Evolutionary conservation across 2,797 vertebrate genomes (phyloP).

Genomic region (Cossypha niveicapilla): DNA sequence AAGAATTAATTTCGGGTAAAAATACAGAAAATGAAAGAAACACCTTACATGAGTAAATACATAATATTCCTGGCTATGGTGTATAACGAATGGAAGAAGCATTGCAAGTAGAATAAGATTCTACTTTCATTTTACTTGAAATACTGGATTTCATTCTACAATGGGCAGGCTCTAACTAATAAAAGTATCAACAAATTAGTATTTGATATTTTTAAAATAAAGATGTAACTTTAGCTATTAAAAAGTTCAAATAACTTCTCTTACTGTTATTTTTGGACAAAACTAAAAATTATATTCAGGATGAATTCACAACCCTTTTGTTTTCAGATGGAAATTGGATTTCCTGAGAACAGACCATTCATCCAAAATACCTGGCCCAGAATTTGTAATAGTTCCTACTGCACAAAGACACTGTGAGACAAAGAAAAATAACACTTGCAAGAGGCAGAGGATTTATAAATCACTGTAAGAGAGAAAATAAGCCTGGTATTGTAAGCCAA

Average conservation of each 20-base stretch:
- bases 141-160: neutral
- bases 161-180: neutral
- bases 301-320: neutral
- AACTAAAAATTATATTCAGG: neutral
- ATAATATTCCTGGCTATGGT: neutral
- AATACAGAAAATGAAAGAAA: neutral
- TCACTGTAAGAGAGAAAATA: neutral
- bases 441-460: neutral
- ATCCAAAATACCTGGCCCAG: neutral
- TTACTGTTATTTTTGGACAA: neutral
- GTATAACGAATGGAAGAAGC: neutral
- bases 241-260: neutral
- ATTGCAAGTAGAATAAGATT: neutral
- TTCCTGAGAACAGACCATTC: neutral
- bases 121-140: neutral
- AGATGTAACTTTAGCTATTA: neutral
- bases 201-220: neutral
- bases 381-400: neutral
- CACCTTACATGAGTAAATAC: neutral
- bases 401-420: neutral
- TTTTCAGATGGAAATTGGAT: neutral
- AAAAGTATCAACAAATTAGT: neutral
- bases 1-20: neutral
- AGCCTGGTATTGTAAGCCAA: conserved; percentile 1
- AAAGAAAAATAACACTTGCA: neutral